Evolutionary conservation across 2,113 vertebrate genomes (phyloP).

Genomic region (Setophaga coronata): DNA sequence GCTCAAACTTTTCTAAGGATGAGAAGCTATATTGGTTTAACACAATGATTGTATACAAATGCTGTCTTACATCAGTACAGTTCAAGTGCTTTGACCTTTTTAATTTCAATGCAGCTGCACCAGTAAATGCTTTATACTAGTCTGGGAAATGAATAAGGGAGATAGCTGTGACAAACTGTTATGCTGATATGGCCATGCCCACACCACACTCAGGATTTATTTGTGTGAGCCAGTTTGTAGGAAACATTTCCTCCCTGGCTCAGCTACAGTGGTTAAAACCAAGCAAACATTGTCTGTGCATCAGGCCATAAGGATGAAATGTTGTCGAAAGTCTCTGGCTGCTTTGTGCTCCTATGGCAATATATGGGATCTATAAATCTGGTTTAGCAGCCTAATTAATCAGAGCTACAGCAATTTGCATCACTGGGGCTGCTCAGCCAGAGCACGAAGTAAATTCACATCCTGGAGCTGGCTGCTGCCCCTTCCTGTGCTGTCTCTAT

Average conservation of each 20-base stretch:
- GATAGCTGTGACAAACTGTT: not conserved
- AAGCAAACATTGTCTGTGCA: conserved; percentile 3
- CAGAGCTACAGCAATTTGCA: conserved; percentile 16
- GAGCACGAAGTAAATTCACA: not conserved
- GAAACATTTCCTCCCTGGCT: not conserved
- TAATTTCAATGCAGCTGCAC: not conserved
- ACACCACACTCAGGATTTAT: not conserved
- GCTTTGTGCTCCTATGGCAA: not conserved
- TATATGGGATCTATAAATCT: not conserved
- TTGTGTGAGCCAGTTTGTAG: not conserved
- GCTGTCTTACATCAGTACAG: not conserved
- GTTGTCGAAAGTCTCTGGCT: not conserved
- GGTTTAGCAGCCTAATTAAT: conserved; percentile 23
- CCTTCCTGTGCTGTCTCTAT: not conserved
- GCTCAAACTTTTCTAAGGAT: not conserved
- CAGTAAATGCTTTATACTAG: not conserved
- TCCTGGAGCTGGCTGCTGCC: not conserved
- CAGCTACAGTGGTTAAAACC: not conserved
- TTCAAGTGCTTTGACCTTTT: not conserved
- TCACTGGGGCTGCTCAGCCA: not conserved
- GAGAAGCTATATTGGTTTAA: not conserved
- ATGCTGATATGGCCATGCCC: not conserved
- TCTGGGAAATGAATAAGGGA: not conserved
- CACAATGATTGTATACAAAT: not conserved
- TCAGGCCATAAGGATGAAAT: conserved; percentile 19